These are phyloP conservation scores for Erebia epiphron DNA, from an alignment of 2,888 invertebrate genomes.

Conservation along the genomic window DNA sequence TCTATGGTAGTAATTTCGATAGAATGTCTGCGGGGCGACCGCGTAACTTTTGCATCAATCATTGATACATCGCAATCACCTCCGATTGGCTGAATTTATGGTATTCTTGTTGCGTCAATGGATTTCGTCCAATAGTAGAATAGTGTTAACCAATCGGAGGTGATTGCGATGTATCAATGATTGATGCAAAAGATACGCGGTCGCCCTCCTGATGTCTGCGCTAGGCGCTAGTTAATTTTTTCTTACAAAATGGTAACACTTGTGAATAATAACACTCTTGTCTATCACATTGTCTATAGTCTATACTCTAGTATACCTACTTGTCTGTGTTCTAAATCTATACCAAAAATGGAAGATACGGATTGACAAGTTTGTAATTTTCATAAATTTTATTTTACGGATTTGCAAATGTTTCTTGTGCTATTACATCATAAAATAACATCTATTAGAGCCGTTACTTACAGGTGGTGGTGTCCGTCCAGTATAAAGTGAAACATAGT, in stretches of 20 bases:
- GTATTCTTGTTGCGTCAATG: too few species aligned
- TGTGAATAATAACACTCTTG: slow-evolving; percentile 28
- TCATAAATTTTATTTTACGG: slow-evolving; percentile 75
- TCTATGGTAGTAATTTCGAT: neutral
- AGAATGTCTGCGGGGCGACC: too few species aligned
- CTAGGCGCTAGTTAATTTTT: neutral
- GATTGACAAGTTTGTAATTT: slow-evolving; percentile 77
- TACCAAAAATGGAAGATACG: slow-evolving; percentile 77
- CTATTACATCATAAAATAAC: slow-evolving; percentile 55
- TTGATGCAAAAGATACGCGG: too few species aligned
- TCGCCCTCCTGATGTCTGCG: neutral
- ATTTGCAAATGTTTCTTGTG: slow-evolving; percentile 59
- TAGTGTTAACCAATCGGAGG: too few species aligned
- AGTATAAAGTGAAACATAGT: slow-evolving; percentile 40
- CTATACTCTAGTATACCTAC: too few species aligned
- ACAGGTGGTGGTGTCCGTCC: slow-evolving; percentile 39
- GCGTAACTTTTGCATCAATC: too few species aligned
- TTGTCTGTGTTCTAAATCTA: slow-evolving; percentile 55
- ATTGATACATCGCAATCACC: too few species aligned
- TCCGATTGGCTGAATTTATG: too few species aligned
- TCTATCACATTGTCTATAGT: slow-evolving; percentile 46
- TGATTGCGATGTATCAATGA: too few species aligned
- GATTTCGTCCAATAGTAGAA: too few species aligned
- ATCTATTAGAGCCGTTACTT: slow-evolving; percentile 47
- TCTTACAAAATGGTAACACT: slow-evolving; percentile 1